Conservation (phyloP, 2,113 vertebrate genomes). For the Salvelinus namaycush region DNA sequence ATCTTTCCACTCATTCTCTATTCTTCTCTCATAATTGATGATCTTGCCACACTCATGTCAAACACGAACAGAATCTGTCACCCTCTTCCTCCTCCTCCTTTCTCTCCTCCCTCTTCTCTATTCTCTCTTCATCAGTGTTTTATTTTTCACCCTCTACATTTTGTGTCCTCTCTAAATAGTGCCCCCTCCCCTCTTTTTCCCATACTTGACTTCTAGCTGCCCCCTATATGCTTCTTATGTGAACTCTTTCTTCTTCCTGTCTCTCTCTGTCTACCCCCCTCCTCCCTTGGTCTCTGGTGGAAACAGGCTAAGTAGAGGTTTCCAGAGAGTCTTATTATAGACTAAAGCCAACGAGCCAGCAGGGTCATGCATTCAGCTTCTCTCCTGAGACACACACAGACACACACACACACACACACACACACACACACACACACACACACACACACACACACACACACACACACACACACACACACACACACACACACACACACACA, state of each 20-base stretch:
- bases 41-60: slow-evolving; percentile 56
- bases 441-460: slow-evolving; percentile 3
- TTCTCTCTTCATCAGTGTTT: slow-evolving; percentile 23
- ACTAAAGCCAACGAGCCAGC: slow-evolving; percentile 53
- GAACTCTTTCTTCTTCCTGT: not conserved
- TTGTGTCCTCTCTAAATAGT: slow-evolving; percentile 28
- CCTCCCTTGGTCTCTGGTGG: not conserved
- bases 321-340: slow-evolving; percentile 71
- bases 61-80: slow-evolving; percentile 66
- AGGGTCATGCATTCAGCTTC: slow-evolving; percentile 66
- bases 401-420: too few relatives aligned
- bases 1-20: slow-evolving; percentile 77
- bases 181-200: slow-evolving; percentile 27
- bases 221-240: not conserved
- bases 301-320: slow-evolving; percentile 51
- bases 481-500: slow-evolving; percentile 17
- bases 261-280: not conserved
- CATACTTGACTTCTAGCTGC: slow-evolving; percentile 36
- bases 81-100: slow-evolving; percentile 40
- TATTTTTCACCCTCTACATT: slow-evolving; percentile 51
- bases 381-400: slow-evolving; percentile 44
- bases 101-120: not conserved
- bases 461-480: slow-evolving; percentile 17
- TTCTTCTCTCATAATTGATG: slow-evolving; percentile 64
- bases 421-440: too few relatives aligned